Base-by-base conservation (phyloP, 2,888 invertebrate species). In the Lepetodrilus schrolli region DNA sequence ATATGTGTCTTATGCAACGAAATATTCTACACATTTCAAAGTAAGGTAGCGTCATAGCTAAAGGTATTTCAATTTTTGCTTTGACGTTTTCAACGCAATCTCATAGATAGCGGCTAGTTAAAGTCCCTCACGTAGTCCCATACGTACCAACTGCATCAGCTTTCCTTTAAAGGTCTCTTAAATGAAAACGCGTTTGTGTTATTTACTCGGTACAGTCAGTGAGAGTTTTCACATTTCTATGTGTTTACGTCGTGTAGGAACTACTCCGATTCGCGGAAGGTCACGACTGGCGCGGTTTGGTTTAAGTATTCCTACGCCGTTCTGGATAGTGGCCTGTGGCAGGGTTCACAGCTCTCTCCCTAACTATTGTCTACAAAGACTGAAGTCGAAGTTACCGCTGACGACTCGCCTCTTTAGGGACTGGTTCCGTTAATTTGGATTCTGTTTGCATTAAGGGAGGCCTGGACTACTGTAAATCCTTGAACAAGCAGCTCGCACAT, bases 381-480 rank as follows among this genome's bases (percentile, higher is more conserved):
- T n/a, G n/a, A 58, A 58, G 58, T 23, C 34, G 30, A 30, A 43
- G 30, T 30, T 58, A 34, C 26, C 58, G 58, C 58, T 30, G 26
- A 30, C 58, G 26, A 34, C n/a, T 23, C 58, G 34, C n/a, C 17
- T 7, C 30, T 13, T n/a, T 7, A 13, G 30, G 58, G 34, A 26
- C 58, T 30, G 30, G 58, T 58, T 23, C 58, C 34, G 58, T 70
- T 50, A 50, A 49, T 50, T 37, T 70, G 20, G 50, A 49, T 51
- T 51, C 51, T 77, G 74, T 77, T 77, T 70, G 70, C 73, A 50
- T 70, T 65, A n/a, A 70, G 74, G 74, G 74, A 51, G 74, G 77
- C 71, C 47, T 23, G 72, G 66, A 49, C 49, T 34, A 36, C 20
- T 20, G 34, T n/a, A 4, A 66, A 73, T 74, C 73, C 77, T 66